Evolutionary conservation across 2,888 invertebrate species (phyloP).

Genomic region (Steinernema hermaphroditum): DNA sequence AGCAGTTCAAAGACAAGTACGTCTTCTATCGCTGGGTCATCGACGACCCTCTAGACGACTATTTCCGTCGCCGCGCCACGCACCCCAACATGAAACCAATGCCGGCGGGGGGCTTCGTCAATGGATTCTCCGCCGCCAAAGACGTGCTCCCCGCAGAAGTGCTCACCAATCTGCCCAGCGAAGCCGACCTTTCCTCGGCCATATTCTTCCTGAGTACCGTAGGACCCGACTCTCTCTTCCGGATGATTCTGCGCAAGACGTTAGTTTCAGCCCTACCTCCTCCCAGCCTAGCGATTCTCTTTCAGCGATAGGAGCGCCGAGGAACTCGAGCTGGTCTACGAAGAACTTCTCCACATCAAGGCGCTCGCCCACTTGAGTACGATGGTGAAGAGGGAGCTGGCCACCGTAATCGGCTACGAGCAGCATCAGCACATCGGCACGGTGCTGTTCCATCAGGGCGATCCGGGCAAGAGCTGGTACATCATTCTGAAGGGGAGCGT

Average conservation of each 20-base stretch:
- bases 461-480: slow-evolving; percentile 83
- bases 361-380: slow-evolving; percentile 77
- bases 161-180: slow-evolving; percentile 37
- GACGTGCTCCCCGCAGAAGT: slow-evolving; percentile 1
- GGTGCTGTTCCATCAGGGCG: slow-evolving; percentile 74
- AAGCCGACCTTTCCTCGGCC: slow-evolving; percentile 51
- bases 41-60: slow-evolving; percentile 71
- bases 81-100: slow-evolving; percentile 40
- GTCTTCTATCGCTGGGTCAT: slow-evolving; percentile 80
- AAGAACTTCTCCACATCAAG: slow-evolving; percentile 80
- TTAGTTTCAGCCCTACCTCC: slow-evolving; percentile 69
- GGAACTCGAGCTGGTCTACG: slow-evolving; percentile 81
- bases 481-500: slow-evolving; percentile 81
- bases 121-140: slow-evolving; percentile 49
- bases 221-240: slow-evolving; percentile 79
- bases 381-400: slow-evolving; percentile 79
- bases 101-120: slow-evolving; percentile 32
- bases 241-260: slow-evolving; percentile 81
- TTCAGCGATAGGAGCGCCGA: slow-evolving; percentile 77
- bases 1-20: slow-evolving; percentile 81
- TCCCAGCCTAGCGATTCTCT: not conserved
- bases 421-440: slow-evolving; percentile 79
- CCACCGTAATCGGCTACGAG: slow-evolving; percentile 80
- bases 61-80: slow-evolving; percentile 34
- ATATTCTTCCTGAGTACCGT: slow-evolving; percentile 75